Evolutionary conservation across 2,797 vertebrate species (phyloP).

Genomic region (Phataginus tetradactyla): DNA sequence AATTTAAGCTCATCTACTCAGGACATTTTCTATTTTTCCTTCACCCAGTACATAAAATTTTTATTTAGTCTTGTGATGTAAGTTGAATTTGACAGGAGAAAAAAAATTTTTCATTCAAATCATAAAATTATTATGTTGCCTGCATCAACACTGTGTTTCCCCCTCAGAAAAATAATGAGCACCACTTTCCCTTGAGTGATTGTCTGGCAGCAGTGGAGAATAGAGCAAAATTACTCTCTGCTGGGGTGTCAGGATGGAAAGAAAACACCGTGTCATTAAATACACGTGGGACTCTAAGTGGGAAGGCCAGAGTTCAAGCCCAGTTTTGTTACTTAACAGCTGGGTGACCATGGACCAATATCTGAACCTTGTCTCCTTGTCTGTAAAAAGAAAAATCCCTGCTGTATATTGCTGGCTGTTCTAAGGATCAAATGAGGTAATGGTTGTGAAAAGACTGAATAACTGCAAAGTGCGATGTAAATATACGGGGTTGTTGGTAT

Average conservation of each 20-base stretch:
- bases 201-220: slow-evolving; percentile 43
- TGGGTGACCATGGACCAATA: neutral
- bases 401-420: neutral
- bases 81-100: slow-evolving; percentile 85
- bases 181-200: slow-evolving; percentile 50
- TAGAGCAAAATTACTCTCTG: slow-evolving; percentile 12
- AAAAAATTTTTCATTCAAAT: slow-evolving; percentile 74
- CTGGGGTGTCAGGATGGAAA: slow-evolving; percentile 32
- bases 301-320: slow-evolving; percentile 8
- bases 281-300: neutral
- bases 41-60: slow-evolving; percentile 81
- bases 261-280: neutral
- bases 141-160: slow-evolving; percentile 77
- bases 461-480: neutral
- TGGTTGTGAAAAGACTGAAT: neutral
- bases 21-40: slow-evolving; percentile 80
- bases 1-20: slow-evolving; percentile 85
- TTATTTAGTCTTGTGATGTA: slow-evolving; percentile 84
- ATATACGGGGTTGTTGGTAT: neutral
- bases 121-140: slow-evolving; percentile 77
- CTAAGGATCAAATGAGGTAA: neutral
- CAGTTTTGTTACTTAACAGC: slow-evolving; percentile 1
- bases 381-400: neutral
- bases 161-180: slow-evolving; percentile 75
- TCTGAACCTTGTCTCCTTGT: slow-evolving; percentile 38